Evolutionary conservation across 2,113 vertebrate species (phyloP).

Genomic region (Grus americana): DNA sequence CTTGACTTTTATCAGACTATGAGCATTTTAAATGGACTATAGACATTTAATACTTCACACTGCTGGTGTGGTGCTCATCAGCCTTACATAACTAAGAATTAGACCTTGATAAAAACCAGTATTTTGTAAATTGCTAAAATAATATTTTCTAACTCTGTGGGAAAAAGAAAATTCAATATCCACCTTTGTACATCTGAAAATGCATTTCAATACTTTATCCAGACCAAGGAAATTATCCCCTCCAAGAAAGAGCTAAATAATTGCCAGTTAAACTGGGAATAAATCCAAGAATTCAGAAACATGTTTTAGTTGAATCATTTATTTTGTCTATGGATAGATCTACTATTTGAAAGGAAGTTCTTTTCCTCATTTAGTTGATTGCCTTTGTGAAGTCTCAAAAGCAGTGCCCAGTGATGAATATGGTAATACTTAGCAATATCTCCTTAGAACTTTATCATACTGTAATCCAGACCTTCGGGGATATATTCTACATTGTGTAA

Average conservation of each 20-base stretch:
- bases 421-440: neutral
- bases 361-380: conserved; percentile 10
- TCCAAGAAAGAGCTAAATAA: neutral
- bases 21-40: neutral
- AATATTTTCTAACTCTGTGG: neutral
- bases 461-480: neutral
- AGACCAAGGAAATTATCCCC: neutral
- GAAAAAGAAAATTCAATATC: neutral
- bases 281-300: neutral
- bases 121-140: neutral
- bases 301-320: neutral
- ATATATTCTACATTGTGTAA: neutral
- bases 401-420: neutral
- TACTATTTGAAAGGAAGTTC: neutral
- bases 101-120: neutral
- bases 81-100: neutral
- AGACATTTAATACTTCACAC: neutral
- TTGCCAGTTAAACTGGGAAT: neutral
- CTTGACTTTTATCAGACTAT: neutral
- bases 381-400: neutral
- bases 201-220: neutral
- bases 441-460: neutral
- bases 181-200: neutral
- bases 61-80: neutral
- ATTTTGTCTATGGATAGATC: neutral